phyloP scores from a whole-genome alignment of 2,888 invertebrate genomes.

The Heteromurus nitidus region DNA sequence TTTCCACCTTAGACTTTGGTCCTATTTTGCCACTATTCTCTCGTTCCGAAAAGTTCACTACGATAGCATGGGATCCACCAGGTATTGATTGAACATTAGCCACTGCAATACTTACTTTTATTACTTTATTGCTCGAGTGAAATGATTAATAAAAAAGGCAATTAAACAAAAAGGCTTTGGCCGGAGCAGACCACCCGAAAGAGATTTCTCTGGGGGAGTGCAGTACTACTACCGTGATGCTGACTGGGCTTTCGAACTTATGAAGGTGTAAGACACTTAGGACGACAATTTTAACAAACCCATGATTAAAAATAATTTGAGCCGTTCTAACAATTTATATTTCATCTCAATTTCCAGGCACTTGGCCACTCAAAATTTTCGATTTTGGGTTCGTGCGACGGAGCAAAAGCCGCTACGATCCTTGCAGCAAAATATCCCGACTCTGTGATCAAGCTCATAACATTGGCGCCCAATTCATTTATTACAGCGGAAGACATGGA shows the following conservation, averaged over 20 bases:
- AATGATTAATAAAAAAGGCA: too few relatives aligned
- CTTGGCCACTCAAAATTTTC: not conserved
- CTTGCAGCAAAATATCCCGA: not conserved
- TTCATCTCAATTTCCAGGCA: not conserved
- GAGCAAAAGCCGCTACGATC: not conserved
- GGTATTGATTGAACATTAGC: not conserved
- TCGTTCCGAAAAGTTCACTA: not conserved
- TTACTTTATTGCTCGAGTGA: too few relatives aligned
- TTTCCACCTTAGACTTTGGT: not conserved
- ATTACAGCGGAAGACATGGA: not conserved
- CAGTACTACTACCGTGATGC: not conserved
- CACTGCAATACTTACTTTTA: too few relatives aligned
- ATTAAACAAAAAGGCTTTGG: too few relatives aligned
- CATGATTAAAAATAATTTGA: too few relatives aligned
- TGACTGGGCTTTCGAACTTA: not conserved
- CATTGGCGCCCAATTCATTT: not conserved
- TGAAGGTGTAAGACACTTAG: not conserved
- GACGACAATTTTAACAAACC: not conserved
- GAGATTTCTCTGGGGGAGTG: not conserved
- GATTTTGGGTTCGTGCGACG: not conserved
- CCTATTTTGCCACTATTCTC: not conserved
- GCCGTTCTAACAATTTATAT: too few relatives aligned
- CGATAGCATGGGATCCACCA: not conserved
- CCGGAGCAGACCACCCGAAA: not conserved
- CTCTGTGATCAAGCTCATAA: not conserved